Base-by-base conservation (phyloP, 1,140 invertebrate genomes). In the Rhyzopertha dominica region DNA sequence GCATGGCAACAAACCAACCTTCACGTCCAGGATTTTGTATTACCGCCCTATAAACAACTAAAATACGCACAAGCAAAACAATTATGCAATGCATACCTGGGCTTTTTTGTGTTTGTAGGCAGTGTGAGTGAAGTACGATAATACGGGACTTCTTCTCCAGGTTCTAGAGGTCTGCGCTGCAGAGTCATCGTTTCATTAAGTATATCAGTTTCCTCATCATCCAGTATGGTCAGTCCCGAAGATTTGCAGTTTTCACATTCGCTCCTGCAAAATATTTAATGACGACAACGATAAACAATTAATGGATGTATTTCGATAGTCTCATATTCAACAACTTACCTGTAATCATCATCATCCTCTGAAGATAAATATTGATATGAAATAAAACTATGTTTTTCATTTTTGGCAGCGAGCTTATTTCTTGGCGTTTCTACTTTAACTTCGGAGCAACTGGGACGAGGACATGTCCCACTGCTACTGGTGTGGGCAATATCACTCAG, bases 161-260 rank as follows among this genome's bases (percentile, higher is more conserved):
- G 45, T 56, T 66, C 61, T 63, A 74, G 66, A 20, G 78, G 77
- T 67, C 80, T 72, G 56, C 81, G 71, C 48, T 84, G 80, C 26
- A 84, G 62, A 5, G 81, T 83, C 81, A 84, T 84, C 8, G 81
- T 83, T 64, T 82, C 80, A 38, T 80, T 78, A 16, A 73, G 70
- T 17, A 72, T 67, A 18, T 73, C 69, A 9, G 71, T 58, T 39
- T 72, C 70, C 47, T 78, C 72, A 41, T 81, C 78, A 29, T 78
- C 75, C 58, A 78, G 69, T 5, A 34, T 35, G 24, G 39, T 59
- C 35, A 81, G 66, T 44, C 75, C 79, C 10, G 78, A 78, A 36
- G 78, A 80, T 64, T 87, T 86, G 67, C 85, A 88, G 68, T 88
- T 88, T 65, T 87, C 84, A 65, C 85, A 88, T 64, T 88, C 85